Conservation (phyloP, 2,888 invertebrate genomes). For the Melinopterus prodromus region DNA sequence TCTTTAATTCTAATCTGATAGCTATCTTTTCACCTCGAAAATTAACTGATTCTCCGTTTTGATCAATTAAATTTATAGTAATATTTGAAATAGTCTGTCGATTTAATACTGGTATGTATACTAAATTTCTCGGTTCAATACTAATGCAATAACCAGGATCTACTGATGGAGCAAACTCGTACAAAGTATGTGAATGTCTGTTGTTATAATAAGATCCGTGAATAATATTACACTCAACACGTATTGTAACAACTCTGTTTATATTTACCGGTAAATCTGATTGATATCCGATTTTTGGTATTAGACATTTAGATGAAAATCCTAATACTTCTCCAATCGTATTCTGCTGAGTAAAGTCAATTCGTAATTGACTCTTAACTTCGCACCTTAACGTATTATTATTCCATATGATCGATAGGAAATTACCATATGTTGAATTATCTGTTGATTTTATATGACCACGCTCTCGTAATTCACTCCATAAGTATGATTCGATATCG, state of each 20-base stretch:
- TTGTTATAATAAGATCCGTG: slow-evolving; percentile 48
- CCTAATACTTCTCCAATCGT: slow-evolving; percentile 31
- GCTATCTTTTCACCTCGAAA: slow-evolving; percentile 45
- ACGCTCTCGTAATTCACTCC: slow-evolving; percentile 9
- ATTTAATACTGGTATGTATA: slow-evolving; percentile 32
- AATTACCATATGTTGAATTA: slow-evolving; percentile 8
- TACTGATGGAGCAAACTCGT: slow-evolving; percentile 49
- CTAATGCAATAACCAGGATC: slow-evolving; percentile 53
- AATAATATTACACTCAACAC: slow-evolving; percentile 49
- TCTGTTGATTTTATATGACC: not conserved
- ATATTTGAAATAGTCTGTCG: slow-evolving; percentile 28
- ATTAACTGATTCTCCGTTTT: slow-evolving; percentile 44
- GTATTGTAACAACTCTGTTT: slow-evolving; percentile 38
- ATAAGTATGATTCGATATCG: slow-evolving; percentile 46
- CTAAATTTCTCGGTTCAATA: slow-evolving; percentile 50
- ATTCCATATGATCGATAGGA: slow-evolving; percentile 42
- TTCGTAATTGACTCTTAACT: slow-evolving; percentile 30
- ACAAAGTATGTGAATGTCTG: slow-evolving; percentile 44
- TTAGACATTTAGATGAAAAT: slow-evolving; percentile 24
- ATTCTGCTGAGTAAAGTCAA: slow-evolving; percentile 29
- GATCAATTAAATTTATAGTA: slow-evolving; percentile 39
- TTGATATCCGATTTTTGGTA: slow-evolving; percentile 25
- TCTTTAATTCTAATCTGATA: slow-evolving; percentile 45
- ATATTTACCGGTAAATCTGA: slow-evolving; percentile 38
- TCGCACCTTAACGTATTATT: slow-evolving; percentile 48